phyloP scores from a whole-genome alignment of 1,140 invertebrate genomes.

The Brachystomella parvula region DNA sequence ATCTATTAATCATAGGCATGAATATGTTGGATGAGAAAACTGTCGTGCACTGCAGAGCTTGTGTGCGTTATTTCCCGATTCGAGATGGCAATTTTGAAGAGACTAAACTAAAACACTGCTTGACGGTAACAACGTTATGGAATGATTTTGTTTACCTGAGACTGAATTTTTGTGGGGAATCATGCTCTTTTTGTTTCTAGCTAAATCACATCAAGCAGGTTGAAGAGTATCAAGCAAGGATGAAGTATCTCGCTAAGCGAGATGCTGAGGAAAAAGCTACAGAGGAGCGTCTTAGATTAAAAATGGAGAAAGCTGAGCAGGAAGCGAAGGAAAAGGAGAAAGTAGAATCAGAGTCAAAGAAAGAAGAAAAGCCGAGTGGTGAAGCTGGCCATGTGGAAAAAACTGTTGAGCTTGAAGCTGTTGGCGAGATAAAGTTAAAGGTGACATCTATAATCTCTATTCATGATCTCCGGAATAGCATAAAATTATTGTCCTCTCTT shows the following conservation, averaged over 20 bases:
- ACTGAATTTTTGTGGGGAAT: no score
- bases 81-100: conserved; percentile 22
- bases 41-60: conserved; percentile 35
- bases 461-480: no score
- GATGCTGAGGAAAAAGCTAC: no score
- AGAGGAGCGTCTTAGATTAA: no score
- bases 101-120: conserved; percentile 26
- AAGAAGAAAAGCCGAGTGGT: neutral
- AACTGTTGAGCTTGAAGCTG: neutral
- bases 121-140: no score
- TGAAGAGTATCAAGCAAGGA: conserved; percentile 25
- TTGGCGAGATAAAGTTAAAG: neutral
- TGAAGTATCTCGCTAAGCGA: conserved; percentile 19
- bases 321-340: conserved; percentile 4
- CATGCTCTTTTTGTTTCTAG: no score
- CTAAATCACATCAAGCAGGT: conserved; percentile 32
- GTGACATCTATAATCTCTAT: no score
- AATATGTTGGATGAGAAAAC: conserved; percentile 29
- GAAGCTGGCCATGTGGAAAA: neutral
- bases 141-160: no score
- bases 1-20: conserved; percentile 22
- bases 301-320: conserved; percentile 11
- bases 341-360: neutral
- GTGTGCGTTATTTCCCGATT: conserved; percentile 33
- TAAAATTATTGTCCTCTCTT: no score